Evolutionary conservation across 2,797 vertebrate species (phyloP).

Genomic region (Salmo trutta): DNA sequence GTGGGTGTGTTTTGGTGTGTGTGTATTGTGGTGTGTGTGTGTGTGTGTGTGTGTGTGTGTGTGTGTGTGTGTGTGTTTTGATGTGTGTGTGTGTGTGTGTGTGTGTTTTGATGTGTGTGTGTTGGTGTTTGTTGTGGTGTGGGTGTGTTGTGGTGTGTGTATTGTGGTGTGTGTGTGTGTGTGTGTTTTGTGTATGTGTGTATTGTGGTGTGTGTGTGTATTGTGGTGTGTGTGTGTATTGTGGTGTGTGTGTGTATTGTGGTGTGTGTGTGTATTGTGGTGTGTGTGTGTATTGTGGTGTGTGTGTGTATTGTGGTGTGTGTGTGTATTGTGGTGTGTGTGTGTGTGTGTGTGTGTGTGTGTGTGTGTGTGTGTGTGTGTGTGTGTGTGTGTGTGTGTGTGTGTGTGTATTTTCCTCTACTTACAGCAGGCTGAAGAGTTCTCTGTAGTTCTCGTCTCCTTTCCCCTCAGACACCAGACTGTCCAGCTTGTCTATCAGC

Average conservation of each 20-base stretch:
- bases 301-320: not conserved
- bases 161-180: too few relatives aligned
- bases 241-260: too few relatives aligned
- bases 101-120: too few relatives aligned
- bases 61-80: too few relatives aligned
- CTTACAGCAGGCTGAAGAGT: conserved; percentile 96
- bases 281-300: not conserved
- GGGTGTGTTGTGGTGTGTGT: too few relatives aligned
- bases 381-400: not conserved
- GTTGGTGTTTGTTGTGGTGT: too few relatives aligned
- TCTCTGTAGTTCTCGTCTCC: conserved; percentile 98
- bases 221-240: too few relatives aligned
- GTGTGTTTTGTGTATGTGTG: too few relatives aligned
- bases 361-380: not conserved
- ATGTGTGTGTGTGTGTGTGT: too few relatives aligned
- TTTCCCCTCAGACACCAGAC: conserved; percentile 94
- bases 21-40: rapidly evolving
- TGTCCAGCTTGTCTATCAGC: conserved; percentile 95
- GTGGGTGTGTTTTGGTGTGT: too few relatives aligned
- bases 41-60: too few relatives aligned
- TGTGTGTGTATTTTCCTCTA: not conserved
- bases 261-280: not conserved
- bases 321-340: not conserved
- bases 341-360: conserved; percentile 2
- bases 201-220: too few relatives aligned